Conservation (phyloP, 2,113 vertebrate genomes). For the Setophaga petechia region DNA sequence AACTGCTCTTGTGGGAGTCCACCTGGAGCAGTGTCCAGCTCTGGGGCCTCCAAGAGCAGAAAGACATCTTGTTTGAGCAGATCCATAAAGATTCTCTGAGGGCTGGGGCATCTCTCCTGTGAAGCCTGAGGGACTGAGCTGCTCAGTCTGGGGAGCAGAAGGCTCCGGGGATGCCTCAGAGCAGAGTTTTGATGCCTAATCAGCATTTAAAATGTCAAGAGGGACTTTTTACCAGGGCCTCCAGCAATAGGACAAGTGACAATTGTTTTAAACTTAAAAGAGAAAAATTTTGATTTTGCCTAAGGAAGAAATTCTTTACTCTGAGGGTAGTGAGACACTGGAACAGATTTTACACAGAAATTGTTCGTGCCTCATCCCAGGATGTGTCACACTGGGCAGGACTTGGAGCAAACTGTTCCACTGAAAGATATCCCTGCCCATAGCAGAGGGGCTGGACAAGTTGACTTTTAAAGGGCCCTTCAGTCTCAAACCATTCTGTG, state of each 20-base stretch:
- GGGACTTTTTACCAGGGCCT: not conserved
- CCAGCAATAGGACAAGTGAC: not conserved
- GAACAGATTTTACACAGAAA: not conserved
- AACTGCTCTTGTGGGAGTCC: not conserved
- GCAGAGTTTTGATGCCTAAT: not conserved
- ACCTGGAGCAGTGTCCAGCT: too few species aligned
- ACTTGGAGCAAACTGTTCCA: too few species aligned
- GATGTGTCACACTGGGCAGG: not conserved
- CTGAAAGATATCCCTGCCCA: not conserved
- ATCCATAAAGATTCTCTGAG: not conserved
- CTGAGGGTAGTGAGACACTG: not conserved
- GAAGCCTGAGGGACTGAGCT: not conserved
- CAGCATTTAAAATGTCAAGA: not conserved
- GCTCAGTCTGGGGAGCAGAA: not conserved
- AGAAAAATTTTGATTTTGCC: not conserved
- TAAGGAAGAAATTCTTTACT: not conserved
- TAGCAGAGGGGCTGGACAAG: not conserved
- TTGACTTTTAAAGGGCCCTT: not conserved
- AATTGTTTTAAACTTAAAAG: not conserved
- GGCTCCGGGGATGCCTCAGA: not conserved
- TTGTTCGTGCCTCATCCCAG: not conserved
- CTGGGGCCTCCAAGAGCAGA: not conserved
- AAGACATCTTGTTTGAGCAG: not conserved
- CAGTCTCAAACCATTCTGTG: not conserved
- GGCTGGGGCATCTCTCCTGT: not conserved